phyloP scores from a whole-genome alignment of 1,140 invertebrate genomes.

The Proctacanthus coquilletti region DNA sequence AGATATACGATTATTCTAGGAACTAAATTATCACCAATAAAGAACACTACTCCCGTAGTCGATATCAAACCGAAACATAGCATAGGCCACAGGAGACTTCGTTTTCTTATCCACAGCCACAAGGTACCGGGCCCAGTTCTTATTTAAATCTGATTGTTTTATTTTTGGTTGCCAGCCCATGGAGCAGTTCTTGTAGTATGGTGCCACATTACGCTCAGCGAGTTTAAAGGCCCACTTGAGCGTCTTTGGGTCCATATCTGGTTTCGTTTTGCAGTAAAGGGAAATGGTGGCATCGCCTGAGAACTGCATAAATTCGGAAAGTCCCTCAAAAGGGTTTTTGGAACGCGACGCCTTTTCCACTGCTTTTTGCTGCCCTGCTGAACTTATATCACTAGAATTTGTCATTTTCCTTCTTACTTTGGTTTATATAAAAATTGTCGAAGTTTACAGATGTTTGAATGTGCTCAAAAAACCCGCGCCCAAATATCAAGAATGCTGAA shows the following conservation, averaged over 20 bases:
- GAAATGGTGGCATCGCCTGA: background rate
- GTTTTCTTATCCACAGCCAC: conserved; percentile 35
- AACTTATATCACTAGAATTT: conserved; percentile 12
- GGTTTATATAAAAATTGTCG: too few species aligned
- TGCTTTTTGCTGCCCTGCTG: conserved; percentile 19
- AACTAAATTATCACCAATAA: conserved; percentile 61
- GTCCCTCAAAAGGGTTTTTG: conserved; percentile 20
- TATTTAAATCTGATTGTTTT: conserved; percentile 47
- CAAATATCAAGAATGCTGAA: too few species aligned
- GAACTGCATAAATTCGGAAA: background rate
- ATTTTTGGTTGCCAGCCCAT: conserved; percentile 51
- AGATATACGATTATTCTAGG: conserved; percentile 1
- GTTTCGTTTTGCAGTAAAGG: conserved; percentile 14
- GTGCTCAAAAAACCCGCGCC: too few species aligned
- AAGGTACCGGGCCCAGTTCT: conserved; percentile 45
- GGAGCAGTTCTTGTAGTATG: conserved; percentile 35
- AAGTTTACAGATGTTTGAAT: too few species aligned
- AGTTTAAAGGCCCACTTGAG: conserved; percentile 45
- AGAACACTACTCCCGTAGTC: conserved; percentile 60
- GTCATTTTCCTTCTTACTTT: too few species aligned
- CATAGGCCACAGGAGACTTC: conserved; percentile 44
- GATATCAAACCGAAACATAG: conserved; percentile 70
- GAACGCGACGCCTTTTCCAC: conserved; percentile 18
- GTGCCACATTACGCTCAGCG: conserved; percentile 46
- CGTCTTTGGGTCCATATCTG: conserved; percentile 25